A percentile compares a stretch with the other conserved stretches of the same genome.
Conservation (phyloP, 2,797 vertebrate genomes). For the Antennarius maculatus region DNA sequence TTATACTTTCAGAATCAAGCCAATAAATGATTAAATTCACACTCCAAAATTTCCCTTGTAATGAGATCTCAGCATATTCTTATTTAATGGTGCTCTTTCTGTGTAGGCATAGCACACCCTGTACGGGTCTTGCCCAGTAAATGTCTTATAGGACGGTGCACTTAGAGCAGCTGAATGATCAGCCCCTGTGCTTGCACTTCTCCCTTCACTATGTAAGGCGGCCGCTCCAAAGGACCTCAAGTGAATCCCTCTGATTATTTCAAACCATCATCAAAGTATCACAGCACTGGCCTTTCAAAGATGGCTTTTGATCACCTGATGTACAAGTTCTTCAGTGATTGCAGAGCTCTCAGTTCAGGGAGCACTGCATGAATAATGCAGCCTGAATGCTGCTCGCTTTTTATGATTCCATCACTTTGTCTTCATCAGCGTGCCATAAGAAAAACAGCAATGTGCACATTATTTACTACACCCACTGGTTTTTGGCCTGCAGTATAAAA, state of each 20-base stretch:
- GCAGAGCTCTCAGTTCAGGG: constrained; percentile 45
- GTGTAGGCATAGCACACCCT: constrained; percentile 17
- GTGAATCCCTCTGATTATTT: constrained; percentile 73
- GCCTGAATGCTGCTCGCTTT: constrained; percentile 54
- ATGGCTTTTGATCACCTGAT: constrained; percentile 62
- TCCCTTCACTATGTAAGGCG: constrained; percentile 57
- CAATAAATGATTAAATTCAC: background rate
- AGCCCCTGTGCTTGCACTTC: constrained; percentile 52
- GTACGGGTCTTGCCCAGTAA: constrained; percentile 27
- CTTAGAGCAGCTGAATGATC: constrained; percentile 55
- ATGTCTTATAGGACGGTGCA: constrained; percentile 47
- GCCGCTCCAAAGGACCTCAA: constrained; percentile 70
- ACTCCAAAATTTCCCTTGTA: background rate
- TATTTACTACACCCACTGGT: background rate
- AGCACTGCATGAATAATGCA: constrained; percentile 73
- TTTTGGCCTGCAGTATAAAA: too few species aligned
- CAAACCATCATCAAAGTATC: constrained; percentile 56
- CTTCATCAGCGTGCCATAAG: constrained; percentile 32
- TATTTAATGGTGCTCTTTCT: constrained; percentile 29
- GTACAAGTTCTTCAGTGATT: constrained; percentile 51
- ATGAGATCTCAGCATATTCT: constrained; percentile 19
- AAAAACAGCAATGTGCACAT: constrained; percentile 8
- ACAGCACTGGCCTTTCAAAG: constrained; percentile 49
- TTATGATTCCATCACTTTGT: constrained; percentile 33
- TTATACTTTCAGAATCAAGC: background rate